Evolutionary conservation across 2,888 invertebrate species (phyloP).

Genomic region (Bombylius major): DNA sequence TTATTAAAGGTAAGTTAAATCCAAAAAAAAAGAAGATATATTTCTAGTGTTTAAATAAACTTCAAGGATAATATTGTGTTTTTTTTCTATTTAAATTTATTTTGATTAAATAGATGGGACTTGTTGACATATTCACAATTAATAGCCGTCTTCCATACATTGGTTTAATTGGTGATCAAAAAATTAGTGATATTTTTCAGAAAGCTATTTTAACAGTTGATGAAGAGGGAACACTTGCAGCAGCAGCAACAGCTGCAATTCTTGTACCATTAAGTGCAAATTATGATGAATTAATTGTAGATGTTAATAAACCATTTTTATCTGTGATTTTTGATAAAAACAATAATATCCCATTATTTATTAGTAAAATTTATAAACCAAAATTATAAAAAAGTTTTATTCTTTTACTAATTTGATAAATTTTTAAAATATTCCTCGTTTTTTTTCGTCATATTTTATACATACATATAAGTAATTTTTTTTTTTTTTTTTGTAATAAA

Average conservation of each 20-base stretch:
- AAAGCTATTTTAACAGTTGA: constrained; percentile 42
- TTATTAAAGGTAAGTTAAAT: constrained; percentile 16
- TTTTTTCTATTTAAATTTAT: constrained; percentile 14
- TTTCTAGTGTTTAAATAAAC: background rate
- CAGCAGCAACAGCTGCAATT: constrained; percentile 38
- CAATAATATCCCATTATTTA: constrained; percentile 39
- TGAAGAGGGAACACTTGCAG: constrained; percentile 40
- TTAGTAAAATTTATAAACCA: constrained; percentile 41
- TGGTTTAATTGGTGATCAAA: constrained; percentile 14
- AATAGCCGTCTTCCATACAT: constrained; percentile 33
- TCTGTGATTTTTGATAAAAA: constrained; percentile 39
- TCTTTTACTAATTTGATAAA: no score
- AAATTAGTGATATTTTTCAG: constrained; percentile 39
- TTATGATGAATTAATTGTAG: constrained; percentile 31
- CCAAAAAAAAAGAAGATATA: no score
- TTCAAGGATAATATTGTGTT: background rate
- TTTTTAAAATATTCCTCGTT: no score
- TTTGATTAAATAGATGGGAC: constrained; percentile 36
- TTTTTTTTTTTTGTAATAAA: no score
- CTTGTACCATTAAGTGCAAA: constrained; percentile 39
- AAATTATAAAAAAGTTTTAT: background rate
- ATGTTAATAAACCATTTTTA: constrained; percentile 40
- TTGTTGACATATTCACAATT: constrained; percentile 35
- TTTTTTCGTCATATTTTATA: no score
- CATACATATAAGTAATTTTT: no score